phyloP scores from a whole-genome alignment of 1,140 invertebrate species.

The Anastatus disparis region DNA sequence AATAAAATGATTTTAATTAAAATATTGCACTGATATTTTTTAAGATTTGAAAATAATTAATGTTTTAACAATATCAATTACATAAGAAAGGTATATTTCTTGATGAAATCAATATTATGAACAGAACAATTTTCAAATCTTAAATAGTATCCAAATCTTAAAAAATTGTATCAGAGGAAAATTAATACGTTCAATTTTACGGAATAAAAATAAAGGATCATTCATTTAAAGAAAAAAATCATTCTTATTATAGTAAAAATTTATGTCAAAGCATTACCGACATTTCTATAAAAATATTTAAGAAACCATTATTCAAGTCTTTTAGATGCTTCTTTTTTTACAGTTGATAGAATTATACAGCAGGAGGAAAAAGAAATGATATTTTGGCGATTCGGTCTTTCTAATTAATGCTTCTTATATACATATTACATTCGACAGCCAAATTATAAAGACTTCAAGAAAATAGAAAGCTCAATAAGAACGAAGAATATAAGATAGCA shows the following conservation, averaged over 20 bases:
- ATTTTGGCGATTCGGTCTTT: slow-evolving; percentile 27
- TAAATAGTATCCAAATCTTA: background rate
- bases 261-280: slow-evolving; percentile 8
- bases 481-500: slow-evolving; percentile 7
- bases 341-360: slow-evolving; percentile 1
- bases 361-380: slow-evolving; percentile 14
- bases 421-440: slow-evolving; percentile 1
- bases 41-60: background rate
- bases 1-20: slow-evolving; percentile 25
- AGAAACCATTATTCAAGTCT: slow-evolving; percentile 13
- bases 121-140: background rate
- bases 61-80: slow-evolving; percentile 1
- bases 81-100: background rate
- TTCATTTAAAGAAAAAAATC: background rate
- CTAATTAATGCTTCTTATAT: slow-evolving; percentile 26
- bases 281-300: slow-evolving; percentile 17
- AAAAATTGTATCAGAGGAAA: background rate
- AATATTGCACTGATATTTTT: slow-evolving; percentile 17
- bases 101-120: background rate
- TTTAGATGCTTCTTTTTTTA: slow-evolving; percentile 9
- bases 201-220: background rate
- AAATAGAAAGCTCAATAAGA: background rate
- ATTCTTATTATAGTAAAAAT: slow-evolving; percentile 18
- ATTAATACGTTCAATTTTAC: too few relatives aligned
- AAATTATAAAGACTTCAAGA: slow-evolving; percentile 15